Percentiles rank a stretch among this genome's conserved stretches.
Conservation (phyloP, 2,888 invertebrate species). For the Polydrusus pterygomalis region DNA sequence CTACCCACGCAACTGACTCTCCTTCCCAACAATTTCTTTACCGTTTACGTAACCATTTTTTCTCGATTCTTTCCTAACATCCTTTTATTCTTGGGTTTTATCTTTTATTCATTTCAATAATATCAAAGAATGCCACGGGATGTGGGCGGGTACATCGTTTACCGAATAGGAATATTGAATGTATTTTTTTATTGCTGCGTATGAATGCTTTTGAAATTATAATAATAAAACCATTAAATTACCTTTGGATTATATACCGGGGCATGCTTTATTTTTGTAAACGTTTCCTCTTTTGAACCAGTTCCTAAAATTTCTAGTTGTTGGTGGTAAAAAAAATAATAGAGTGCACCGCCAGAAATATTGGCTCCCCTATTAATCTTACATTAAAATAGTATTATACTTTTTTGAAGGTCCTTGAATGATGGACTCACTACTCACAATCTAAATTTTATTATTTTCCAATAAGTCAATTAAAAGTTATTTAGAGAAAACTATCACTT, state of each 20-base stretch:
- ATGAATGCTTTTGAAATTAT: slow-evolving; percentile 7
- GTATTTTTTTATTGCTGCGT: slow-evolving; percentile 5
- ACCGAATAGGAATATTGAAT: slow-evolving; percentile 18
- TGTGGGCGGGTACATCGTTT: slow-evolving; percentile 12
- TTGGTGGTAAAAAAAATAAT: too few relatives aligned
- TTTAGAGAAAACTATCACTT: too few relatives aligned
- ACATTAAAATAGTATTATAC: too few relatives aligned
- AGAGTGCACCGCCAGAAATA: too few relatives aligned
- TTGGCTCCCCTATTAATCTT: too few relatives aligned
- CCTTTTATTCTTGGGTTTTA: slow-evolving; percentile 24
- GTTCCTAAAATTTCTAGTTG: too few relatives aligned
- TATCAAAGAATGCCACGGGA: slow-evolving; percentile 5
- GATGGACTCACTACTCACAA: too few relatives aligned
- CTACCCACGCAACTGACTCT: too few relatives aligned
- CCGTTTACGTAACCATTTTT: slow-evolving; percentile 19
- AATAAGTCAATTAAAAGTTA: too few relatives aligned
- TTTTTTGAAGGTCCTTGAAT: too few relatives aligned
- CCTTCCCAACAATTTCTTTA: slow-evolving; percentile 3
- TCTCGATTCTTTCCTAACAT: slow-evolving; percentile 13
- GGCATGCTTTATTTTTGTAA: neutral
- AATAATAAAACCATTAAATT: slow-evolving; percentile 27
- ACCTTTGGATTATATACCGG: neutral
- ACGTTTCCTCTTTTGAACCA: too few relatives aligned
- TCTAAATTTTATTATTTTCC: too few relatives aligned
- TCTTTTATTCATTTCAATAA: slow-evolving; percentile 28